phyloP scores from a whole-genome alignment of 1,140 invertebrate genomes.

The Lordiphosa mommai region DNA sequence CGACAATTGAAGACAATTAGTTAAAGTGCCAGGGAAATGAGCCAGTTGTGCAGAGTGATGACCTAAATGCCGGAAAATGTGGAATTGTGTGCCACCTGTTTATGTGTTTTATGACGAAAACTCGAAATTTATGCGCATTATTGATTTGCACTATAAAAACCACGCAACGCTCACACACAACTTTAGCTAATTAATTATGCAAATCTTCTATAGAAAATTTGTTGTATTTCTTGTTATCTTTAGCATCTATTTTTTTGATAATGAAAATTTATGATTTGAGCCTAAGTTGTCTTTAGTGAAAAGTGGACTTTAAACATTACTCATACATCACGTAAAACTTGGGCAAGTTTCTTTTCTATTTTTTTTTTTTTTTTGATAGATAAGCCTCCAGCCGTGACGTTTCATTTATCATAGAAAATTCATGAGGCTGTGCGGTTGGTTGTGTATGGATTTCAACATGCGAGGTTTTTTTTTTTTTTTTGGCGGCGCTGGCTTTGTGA shows the following conservation, averaged over 20 bases:
- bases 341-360: conserved; percentile 10
- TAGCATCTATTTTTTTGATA: conserved; percentile 42
- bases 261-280: conserved; percentile 24
- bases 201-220: conserved; percentile 49
- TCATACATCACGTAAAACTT: conserved; percentile 62
- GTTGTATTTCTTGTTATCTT: conserved; percentile 32
- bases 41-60: conserved; percentile 27
- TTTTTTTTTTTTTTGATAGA: conserved; percentile 47
- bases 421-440: conserved; percentile 44
- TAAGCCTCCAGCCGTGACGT: conserved; percentile 64
- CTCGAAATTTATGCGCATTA: conserved; percentile 69
- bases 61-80: background rate
- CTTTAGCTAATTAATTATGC: conserved; percentile 71
- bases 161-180: conserved; percentile 31
- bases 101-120: conserved; percentile 24
- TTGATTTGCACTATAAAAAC: conserved; percentile 71
- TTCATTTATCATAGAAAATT: conserved; percentile 74
- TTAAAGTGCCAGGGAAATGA: conserved; percentile 61
- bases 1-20: conserved; percentile 70
- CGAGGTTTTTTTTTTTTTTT: too few species aligned
- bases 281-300: conserved; percentile 16
- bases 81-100: background rate
- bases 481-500: conserved; percentile 7
- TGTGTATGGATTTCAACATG: conserved; percentile 42
- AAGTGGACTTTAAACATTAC: conserved; percentile 45